These are phyloP conservation scores for Ahaetulla prasina DNA, from an alignment of 2,113 vertebrate species.

Conservation along the genomic window DNA sequence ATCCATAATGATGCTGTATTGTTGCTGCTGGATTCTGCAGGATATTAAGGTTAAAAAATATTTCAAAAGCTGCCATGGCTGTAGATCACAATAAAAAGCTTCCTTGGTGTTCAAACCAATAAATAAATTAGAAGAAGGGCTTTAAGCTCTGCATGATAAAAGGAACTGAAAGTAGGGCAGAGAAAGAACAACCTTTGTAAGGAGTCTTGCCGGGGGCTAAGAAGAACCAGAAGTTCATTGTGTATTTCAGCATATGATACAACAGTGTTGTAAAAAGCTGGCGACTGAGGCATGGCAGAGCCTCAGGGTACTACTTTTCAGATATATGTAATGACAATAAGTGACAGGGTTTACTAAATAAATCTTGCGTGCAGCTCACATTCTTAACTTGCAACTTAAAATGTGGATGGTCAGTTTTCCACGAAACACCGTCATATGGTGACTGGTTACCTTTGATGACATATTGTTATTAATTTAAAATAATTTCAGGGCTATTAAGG, in stretches of 20 bases:
- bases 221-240: conserved; percentile 64
- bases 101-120: conserved; percentile 64
- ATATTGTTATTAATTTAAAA: not conserved
- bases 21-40: conserved; percentile 30
- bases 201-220: conserved; percentile 52
- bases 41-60: conserved; percentile 51
- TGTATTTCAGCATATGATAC: conserved; percentile 54
- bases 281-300: conserved; percentile 60
- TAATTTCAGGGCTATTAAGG: not conserved
- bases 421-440: conserved; percentile 1
- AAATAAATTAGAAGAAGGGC: conserved; percentile 65
- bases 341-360: conserved; percentile 55
- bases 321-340: conserved; percentile 58
- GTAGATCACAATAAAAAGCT: conserved; percentile 57
- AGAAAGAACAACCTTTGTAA: conserved; percentile 67
- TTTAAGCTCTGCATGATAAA: conserved; percentile 64
- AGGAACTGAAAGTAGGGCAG: conserved; percentile 61
- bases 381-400: conserved; percentile 45
- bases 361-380: conserved; percentile 48
- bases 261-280: conserved; percentile 55
- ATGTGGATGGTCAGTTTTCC: conserved; percentile 39
- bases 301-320: conserved; percentile 57
- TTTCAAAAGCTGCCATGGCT: conserved; percentile 50
- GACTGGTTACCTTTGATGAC: conserved; percentile 26
- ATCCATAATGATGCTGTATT: conserved; percentile 19